Evolutionary conservation across 2,797 vertebrate species (phyloP), one percentile per base, ranked within the genome.

Genomic region (Eulemur rubriventer): DNA sequence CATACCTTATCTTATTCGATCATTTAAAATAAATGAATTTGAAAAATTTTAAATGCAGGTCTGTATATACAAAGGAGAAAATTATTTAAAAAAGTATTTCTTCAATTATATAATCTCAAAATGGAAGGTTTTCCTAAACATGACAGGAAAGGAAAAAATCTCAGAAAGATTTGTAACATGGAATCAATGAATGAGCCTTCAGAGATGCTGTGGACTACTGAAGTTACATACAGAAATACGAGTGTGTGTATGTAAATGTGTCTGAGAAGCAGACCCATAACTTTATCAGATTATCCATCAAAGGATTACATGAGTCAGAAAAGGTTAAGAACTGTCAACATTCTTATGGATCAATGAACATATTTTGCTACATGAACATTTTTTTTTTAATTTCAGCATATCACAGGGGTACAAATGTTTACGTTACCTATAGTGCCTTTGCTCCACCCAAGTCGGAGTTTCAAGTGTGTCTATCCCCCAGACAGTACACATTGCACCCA

Each of bases 21-120:
- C 33, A 94, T 50, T 96, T 94, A 92, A 81, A 92, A 88, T 69
- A 80, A 41, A 43, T 35, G 7, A 43, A 79, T 67, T 5, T 82
- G 50, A 78, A 85, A 83, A 33, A 30, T 38, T 55, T 69, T 14
- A 69, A 92, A 92, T 52, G 6, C 4, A 13, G 50, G 10, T 38
- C 43, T 84, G 18, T 85, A 86, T 17, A 59, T 28, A 76, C 24
- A 94, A 82, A 85, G 57, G 28, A 85, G 30, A 73, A 81, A 59
- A 22, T 26, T 30, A 92, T 57, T 95, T 93, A 50, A 94, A 65
- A 83, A 52, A 35, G 13, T 24, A 82, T 86, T 86, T 67, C 26
- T 13, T 97, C 61, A 73, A 70, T 92, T 93, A 76, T 14, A 59
- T 35, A 94, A 83, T 57, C 63, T 75, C 55, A 16, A 93, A 95